phyloP scores from a whole-genome alignment of 2,888 invertebrate genomes.

The Oligia latruncula region DNA sequence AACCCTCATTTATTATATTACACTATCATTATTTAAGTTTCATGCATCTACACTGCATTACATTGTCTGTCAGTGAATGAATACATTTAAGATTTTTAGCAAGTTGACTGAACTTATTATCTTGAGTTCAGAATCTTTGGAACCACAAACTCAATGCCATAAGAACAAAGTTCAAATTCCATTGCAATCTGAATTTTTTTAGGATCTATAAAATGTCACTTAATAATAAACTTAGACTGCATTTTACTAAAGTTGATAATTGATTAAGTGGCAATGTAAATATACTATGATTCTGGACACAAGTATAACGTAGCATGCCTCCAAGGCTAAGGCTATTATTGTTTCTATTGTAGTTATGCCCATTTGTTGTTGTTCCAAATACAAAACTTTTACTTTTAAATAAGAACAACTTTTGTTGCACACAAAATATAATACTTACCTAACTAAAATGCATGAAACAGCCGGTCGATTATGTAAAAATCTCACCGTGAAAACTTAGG shows the following conservation, averaged over 20 bases:
- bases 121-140: neutral
- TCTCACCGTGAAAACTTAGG: too few species aligned
- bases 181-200: neutral
- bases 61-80: too few species aligned
- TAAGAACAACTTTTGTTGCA: neutral
- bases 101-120: neutral
- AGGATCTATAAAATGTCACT: neutral
- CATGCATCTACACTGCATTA: too few species aligned
- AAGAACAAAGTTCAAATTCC: neutral
- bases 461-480: too few species aligned
- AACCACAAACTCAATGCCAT: neutral
- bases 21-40: too few species aligned
- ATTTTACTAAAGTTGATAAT: neutral
- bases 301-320: neutral
- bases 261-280: neutral
- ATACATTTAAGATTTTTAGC: neutral
- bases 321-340: too few species aligned
- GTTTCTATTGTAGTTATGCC: too few species aligned
- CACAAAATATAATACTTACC: neutral
- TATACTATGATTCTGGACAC: neutral
- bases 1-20: too few species aligned
- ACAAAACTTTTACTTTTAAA: too few species aligned
- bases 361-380: too few species aligned
- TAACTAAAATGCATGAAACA: neutral
- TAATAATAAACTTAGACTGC: neutral